Conservation (phyloP, 2,113 vertebrate species). For the Chaetura pelagica region DNA sequence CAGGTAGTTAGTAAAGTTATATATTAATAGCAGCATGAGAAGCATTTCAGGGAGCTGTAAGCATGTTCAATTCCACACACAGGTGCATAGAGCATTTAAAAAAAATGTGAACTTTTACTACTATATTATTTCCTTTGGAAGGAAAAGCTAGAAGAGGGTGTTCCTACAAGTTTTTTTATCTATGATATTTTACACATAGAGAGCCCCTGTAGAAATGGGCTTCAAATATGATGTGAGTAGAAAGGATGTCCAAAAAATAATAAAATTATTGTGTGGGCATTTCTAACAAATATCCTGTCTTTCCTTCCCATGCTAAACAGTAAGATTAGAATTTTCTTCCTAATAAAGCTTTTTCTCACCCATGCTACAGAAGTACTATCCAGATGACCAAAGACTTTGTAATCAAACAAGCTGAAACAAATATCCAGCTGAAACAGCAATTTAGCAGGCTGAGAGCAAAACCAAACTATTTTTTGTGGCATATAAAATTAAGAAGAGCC, state of each 20-base stretch:
- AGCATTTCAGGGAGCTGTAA: not conserved
- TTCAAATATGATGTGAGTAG: not conserved
- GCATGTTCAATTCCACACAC: not conserved
- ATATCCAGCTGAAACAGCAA: constrained; percentile 56
- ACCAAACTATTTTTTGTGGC: constrained; percentile 14
- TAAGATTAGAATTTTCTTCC: constrained; percentile 22
- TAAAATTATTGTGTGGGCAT: not conserved
- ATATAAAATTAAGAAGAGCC: constrained; percentile 18
- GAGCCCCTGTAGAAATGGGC: not conserved
- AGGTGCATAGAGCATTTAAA: not conserved
- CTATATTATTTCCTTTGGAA: not conserved
- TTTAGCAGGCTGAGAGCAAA: not conserved
- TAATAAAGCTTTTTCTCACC: constrained; percentile 50
- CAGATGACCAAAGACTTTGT: constrained; percentile 53
- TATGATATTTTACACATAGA: not conserved
- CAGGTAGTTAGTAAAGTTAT: not conserved
- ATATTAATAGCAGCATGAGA: not conserved
- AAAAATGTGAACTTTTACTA: not conserved
- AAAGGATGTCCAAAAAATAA: not conserved
- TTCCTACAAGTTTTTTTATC: not conserved
- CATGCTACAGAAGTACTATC: not conserved
- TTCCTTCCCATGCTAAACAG: not conserved
- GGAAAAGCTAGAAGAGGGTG: not conserved
- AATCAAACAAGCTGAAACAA: constrained; percentile 61
- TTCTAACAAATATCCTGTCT: not conserved